A percentile compares a stretch with the other conserved stretches of the same genome.
phyloP scores from a whole-genome alignment of 1,140 invertebrate species.

The Hyles euphorbiae region DNA sequence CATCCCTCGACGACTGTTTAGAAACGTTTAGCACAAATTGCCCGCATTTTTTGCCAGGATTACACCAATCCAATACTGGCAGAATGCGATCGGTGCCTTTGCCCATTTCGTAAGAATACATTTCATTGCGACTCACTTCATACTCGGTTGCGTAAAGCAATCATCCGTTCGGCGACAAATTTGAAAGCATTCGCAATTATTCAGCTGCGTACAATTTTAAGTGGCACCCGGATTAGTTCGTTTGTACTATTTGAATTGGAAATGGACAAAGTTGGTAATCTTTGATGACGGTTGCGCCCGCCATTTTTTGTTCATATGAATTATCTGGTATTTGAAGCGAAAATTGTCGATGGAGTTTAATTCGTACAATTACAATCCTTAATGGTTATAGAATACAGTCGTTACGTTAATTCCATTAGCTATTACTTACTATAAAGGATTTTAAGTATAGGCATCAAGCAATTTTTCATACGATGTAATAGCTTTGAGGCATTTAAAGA shows the following conservation, averaged over 20 bases:
- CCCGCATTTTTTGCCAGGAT: constrained; percentile 38
- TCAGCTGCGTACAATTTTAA: constrained; percentile 11
- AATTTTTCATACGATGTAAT: no score
- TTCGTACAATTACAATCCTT: no score
- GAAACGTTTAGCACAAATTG: constrained; percentile 34
- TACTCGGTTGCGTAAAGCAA: constrained; percentile 31
- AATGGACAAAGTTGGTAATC: background rate
- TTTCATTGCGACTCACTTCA: constrained; percentile 26
- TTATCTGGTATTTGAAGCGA: no score
- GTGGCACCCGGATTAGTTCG: constrained; percentile 21
- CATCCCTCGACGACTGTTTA: constrained; percentile 22
- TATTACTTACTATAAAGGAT: no score
- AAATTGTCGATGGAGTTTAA: no score
- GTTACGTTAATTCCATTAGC: no score
- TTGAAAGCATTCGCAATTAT: constrained; percentile 8
- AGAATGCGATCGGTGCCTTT: constrained; percentile 14
- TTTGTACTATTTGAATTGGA: constrained; percentile 2
- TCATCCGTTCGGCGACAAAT: constrained; percentile 25
- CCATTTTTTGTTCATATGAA: no score
- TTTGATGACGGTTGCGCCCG: no score
- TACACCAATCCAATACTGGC: constrained; percentile 44
- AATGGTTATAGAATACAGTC: no score
- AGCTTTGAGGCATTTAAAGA: no score
- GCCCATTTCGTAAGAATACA: constrained; percentile 8
- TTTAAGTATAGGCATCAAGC: no score